Base-by-base conservation (phyloP, 2,113 vertebrate species). In the Rhadina sibilatrix region DNA sequence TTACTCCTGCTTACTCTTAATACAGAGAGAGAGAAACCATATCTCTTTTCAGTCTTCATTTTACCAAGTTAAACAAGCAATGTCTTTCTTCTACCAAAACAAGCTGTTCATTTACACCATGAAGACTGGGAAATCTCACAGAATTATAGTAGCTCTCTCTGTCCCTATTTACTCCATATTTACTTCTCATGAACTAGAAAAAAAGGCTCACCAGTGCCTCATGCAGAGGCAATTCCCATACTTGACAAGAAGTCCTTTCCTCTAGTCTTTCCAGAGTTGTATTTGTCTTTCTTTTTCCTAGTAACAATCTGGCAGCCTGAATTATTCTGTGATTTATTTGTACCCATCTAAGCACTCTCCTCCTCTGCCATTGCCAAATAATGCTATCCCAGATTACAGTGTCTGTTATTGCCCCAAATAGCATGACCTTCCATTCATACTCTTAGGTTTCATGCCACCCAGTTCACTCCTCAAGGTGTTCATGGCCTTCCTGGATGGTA, bases 401-500 rank as follows among this genome's bases (percentile, higher is more conserved):
- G 22, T 40, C 42, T 89, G 60, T 17, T 63, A 25, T 7, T 81
- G 71, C 44, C 49, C 47, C 72, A 63, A 65, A 56, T 5, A 78
- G 60, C 46, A 63, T 10, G 60, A 87, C 60, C 33, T 89, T 56
- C 91, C 89, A 89, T 93, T 96, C 80, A 87, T 59, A 70, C 24
- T 75, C 61, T 70, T 66, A 38, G 56, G 64, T 94, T 92, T 91
- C 94, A 91, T 27, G 44, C 72, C 69, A 95, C 49, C 16, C 72
- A 81, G 28, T 71, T 87, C 37, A 70, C 38, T 87, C 60, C 40
- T 93, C 54, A 88, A 85, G 38, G 75, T 57, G 35, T 60, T 83
- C 44, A 35, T 44, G 86, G 76, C 94, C 83, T 81, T 92, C 80
- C 78, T 86, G 89, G 71, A 93, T 33, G 94, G 30, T 92, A 92